Evolutionary conservation across 2,888 invertebrate genomes (phyloP), one percentile per base, ranked within the genome.

Genomic region (Escarpia spicata): DNA sequence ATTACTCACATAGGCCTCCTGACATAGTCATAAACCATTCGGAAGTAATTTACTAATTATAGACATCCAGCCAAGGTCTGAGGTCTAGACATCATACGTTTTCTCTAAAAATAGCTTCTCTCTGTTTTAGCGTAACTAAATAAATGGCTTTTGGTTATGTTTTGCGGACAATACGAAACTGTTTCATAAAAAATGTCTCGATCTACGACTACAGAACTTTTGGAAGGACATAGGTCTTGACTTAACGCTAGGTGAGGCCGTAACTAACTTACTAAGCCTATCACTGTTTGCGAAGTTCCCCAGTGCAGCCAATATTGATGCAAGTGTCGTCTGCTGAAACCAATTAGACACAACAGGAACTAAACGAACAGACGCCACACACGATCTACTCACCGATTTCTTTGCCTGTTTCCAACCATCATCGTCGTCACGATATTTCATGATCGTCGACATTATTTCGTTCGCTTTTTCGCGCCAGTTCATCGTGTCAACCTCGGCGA

Each of bases 381-480:
- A 43, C 43, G n/a, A 43, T 12, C 31, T 52, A 93, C 93, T 94
- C 93, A 95, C 95, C 93, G 94, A 92, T 92, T 94, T 94, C 93
- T 95, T 95, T 43, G 93, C 93, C 4, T 93, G 92, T 91, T 94
- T 94, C 94, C 95, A 95, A 12, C 94, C 95, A 8, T 94, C 95
- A 31, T 94, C 92, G 90, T 94, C 94, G 15, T 93, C 91, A 31
- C 92, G 90, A 92, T 94, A 94, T 89, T 92, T 92, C 52, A 91
- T 93, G 92, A 94, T 93, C 91, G 93, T 94, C 44, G 92, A 93
- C 58, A 94, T 91, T 43, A 93, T 91, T 91, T 94, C 93, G 19
- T 92, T 92, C 8, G 93, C 94, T 91, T 93, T 94, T n/a, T 92
- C 93, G 37, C 90, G 89, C 93, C 93, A 94, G 90, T 92, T 92